phyloP scores from a whole-genome alignment of 2,888 invertebrate genomes.

The Isoperla grammatica region DNA sequence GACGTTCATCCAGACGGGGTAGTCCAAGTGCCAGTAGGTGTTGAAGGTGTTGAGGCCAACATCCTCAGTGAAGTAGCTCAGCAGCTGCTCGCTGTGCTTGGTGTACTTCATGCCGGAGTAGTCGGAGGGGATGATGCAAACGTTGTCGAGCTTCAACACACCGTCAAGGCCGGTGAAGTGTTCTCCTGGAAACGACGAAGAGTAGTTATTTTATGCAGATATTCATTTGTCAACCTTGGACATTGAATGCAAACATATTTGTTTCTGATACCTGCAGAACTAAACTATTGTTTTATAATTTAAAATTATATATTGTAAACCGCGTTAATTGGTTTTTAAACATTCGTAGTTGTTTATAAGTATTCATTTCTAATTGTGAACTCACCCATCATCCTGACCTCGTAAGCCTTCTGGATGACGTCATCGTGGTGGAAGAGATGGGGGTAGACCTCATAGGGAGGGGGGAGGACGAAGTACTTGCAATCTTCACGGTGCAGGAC shows the following conservation, averaged over 20 bases:
- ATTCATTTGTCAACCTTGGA: too few relatives aligned
- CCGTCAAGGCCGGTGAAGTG: constrained; percentile 2
- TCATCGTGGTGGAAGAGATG: constrained; percentile 58
- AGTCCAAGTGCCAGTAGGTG: constrained; percentile 56
- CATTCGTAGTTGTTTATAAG: too few relatives aligned
- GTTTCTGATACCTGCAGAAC: too few relatives aligned
- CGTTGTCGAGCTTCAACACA: constrained; percentile 18
- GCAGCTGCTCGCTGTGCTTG: constrained; percentile 19
- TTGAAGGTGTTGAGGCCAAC: constrained; percentile 62
- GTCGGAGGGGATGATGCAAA: constrained; percentile 25
- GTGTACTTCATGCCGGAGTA: constrained; percentile 22
- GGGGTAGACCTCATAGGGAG: constrained; percentile 63
- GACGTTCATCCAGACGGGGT: constrained; percentile 58
- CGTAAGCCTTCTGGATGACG: constrained; percentile 47
- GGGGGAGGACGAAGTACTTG: constrained; percentile 54
- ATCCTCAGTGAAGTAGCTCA: constrained; percentile 66
- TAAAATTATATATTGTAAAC: too few relatives aligned
- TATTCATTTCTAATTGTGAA: too few relatives aligned
- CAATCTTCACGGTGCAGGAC: constrained; percentile 54
- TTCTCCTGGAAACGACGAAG: not conserved
- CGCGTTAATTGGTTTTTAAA: too few relatives aligned
- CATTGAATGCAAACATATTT: too few relatives aligned
- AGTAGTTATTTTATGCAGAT: too few relatives aligned
- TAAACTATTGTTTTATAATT: too few relatives aligned
- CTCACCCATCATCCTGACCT: constrained; percentile 20